A percentile compares a stretch with the other conserved stretches of the same genome.
Evolutionary conservation across 1,140 invertebrate species (phyloP).

Genomic region (Parasteatoda tepidariorum): DNA sequence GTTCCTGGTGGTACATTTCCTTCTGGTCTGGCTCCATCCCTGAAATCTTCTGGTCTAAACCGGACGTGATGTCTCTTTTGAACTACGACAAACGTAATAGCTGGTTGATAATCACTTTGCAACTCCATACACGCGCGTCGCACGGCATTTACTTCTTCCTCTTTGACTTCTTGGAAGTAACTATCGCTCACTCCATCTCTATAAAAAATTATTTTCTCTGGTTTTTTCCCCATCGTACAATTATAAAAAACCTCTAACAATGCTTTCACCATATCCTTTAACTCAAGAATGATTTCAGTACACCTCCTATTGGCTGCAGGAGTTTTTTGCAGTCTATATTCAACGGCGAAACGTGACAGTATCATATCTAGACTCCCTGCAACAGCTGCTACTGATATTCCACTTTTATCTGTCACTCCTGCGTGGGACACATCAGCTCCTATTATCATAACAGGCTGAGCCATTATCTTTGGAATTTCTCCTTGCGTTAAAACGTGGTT

Average conservation of each 20-base stretch:
- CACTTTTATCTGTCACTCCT: conserved; percentile 1
- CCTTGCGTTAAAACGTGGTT: conserved; percentile 70
- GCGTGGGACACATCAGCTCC: conserved; percentile 93
- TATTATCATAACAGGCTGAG: conserved; percentile 75
- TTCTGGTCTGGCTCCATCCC: conserved; percentile 63
- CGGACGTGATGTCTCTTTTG: conserved; percentile 63
- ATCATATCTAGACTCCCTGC: conserved; percentile 62
- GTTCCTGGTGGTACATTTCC: conserved; percentile 86
- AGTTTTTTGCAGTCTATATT: conserved; percentile 56
- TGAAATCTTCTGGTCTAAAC: conserved; percentile 62
- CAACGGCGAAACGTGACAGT: conserved; percentile 59
- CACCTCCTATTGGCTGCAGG: conserved; percentile 44
- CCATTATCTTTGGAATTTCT: conserved; percentile 66
- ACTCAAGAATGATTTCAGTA: conserved; percentile 68
- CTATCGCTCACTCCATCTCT: conserved; percentile 71
- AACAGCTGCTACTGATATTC: conserved; percentile 84
- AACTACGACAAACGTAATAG: conserved; percentile 64
- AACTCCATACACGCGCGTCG: conserved; percentile 56
- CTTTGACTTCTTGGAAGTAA: conserved; percentile 67
- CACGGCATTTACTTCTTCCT: conserved; percentile 62
- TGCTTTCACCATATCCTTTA: conserved; percentile 77
- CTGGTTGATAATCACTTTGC: conserved; percentile 68
- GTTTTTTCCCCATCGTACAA: conserved; percentile 61
- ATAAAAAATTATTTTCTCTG: conserved; percentile 69
- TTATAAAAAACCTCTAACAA: conserved; percentile 69